Evolutionary conservation across 2,797 vertebrate species (phyloP).

Genomic region (Hemitrygon akajei): DNA sequence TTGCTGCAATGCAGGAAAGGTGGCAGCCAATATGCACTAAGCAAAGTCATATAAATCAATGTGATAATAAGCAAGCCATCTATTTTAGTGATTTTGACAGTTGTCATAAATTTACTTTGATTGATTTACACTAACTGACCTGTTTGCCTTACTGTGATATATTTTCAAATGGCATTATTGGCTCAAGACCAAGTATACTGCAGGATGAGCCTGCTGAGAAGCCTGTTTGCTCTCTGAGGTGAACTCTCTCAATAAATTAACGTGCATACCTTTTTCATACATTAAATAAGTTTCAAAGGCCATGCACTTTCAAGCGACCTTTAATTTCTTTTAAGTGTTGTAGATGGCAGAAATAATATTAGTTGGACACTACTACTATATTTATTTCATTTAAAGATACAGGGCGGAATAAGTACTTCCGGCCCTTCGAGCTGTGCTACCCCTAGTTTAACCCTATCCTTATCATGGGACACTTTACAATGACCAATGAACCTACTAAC

Average conservation of each 20-base stretch:
- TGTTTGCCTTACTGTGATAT: background rate
- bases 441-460: no score
- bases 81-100: background rate
- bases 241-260: background rate
- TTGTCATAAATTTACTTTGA: background rate
- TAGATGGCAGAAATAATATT: background rate
- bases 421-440: no score
- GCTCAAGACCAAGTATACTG: background rate
- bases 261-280: background rate
- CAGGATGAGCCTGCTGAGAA: background rate
- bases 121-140: background rate
- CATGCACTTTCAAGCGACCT: background rate
- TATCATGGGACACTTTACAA: no score
- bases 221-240: no score
- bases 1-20: background rate
- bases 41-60: background rate
- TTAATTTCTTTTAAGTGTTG: background rate
- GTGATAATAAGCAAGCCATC: background rate
- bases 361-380: no score
- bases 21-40: background rate
- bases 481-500: no score
- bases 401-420: no score
- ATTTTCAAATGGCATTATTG: background rate
- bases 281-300: background rate
- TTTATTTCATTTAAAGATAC: no score